Percentiles rank a stretch among this genome's conserved stretches.
Conservation (phyloP, 2,797 vertebrate genomes). For the Parotocinclus haroldoi region DNA sequence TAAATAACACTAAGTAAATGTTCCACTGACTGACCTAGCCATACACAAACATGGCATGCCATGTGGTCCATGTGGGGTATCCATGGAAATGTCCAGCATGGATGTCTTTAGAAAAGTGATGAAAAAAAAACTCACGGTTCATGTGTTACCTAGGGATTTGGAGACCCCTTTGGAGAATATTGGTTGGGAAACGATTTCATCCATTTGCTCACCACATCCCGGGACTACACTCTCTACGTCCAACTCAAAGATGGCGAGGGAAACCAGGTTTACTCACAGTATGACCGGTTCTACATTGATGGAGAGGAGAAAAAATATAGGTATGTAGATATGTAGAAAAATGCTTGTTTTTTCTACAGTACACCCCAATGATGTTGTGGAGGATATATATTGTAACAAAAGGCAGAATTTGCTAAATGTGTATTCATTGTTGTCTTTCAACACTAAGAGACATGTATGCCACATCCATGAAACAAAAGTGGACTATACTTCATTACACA, state of each 20-base stretch:
- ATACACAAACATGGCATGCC: not conserved
- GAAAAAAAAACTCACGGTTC: slow-evolving; percentile 21
- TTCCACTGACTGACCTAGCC: too few relatives aligned
- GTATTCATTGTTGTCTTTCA: too few relatives aligned
- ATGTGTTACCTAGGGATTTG: slow-evolving; percentile 74
- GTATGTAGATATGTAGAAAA: slow-evolving; percentile 49
- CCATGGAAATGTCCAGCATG: too few relatives aligned
- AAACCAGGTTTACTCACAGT: slow-evolving; percentile 75
- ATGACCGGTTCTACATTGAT: slow-evolving; percentile 71
- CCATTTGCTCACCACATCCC: slow-evolving; percentile 72
- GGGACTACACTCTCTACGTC: slow-evolving; percentile 72
- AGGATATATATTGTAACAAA: too few relatives aligned
- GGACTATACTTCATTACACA: too few relatives aligned
- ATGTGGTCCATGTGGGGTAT: too few relatives aligned
- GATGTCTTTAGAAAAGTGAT: too few relatives aligned
- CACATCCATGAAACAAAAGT: too few relatives aligned
- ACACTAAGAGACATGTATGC: too few relatives aligned
- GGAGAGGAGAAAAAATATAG: slow-evolving; percentile 78
- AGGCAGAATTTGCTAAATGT: too few relatives aligned
- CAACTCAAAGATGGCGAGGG: slow-evolving; percentile 73
- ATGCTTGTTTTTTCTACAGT: too few relatives aligned
- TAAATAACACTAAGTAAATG: slow-evolving; percentile 32
- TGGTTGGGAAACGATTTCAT: slow-evolving; percentile 84
- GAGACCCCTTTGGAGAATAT: slow-evolving; percentile 74
- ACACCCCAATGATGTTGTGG: too few relatives aligned